Evolutionary conservation across 2,113 vertebrate genomes (phyloP).

Genomic region (Lates calcarifer): DNA sequence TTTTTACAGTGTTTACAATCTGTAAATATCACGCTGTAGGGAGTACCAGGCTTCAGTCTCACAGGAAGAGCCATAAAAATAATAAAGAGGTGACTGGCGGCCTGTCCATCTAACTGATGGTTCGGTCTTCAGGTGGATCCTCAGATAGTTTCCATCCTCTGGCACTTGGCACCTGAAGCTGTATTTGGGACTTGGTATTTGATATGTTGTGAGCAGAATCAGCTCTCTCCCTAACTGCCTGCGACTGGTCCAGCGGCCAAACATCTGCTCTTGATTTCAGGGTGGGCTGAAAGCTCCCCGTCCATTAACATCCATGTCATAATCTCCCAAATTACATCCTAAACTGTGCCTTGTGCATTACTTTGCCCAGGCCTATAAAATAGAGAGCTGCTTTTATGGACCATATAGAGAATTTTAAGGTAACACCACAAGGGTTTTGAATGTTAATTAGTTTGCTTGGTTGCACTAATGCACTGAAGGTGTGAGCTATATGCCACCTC

Average conservation of each 20-base stretch:
- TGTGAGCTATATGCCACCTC: neutral
- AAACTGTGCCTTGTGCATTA: slow-evolving; percentile 50
- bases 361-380: slow-evolving; percentile 47
- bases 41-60: slow-evolving; percentile 4
- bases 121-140: slow-evolving; percentile 55
- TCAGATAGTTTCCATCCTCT: slow-evolving; percentile 56
- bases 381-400: slow-evolving; percentile 50
- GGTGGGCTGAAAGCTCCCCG: slow-evolving; percentile 72
- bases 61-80: slow-evolving; percentile 40
- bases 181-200: slow-evolving; percentile 53
- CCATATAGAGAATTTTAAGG: slow-evolving; percentile 14
- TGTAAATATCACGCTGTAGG: slow-evolving; percentile 15
- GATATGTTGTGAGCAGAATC: slow-evolving; percentile 65
- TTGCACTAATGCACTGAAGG: slow-evolving; percentile 2
- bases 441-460: slow-evolving; percentile 30
- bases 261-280: slow-evolving; percentile 82
- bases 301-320: slow-evolving; percentile 77
- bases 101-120: slow-evolving; percentile 38
- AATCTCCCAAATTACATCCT: slow-evolving; percentile 74
- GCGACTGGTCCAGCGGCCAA: slow-evolving; percentile 61
- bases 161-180: slow-evolving; percentile 51
- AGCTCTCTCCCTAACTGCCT: slow-evolving; percentile 45
- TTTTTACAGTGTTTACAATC: slow-evolving; percentile 13
- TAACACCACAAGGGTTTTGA: slow-evolving; percentile 20
- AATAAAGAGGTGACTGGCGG: slow-evolving; percentile 28